Percentiles rank a stretch among this genome's conserved stretches.
phyloP scores from a whole-genome alignment of 2,113 vertebrate species.

The Terrapene triunguis region DNA sequence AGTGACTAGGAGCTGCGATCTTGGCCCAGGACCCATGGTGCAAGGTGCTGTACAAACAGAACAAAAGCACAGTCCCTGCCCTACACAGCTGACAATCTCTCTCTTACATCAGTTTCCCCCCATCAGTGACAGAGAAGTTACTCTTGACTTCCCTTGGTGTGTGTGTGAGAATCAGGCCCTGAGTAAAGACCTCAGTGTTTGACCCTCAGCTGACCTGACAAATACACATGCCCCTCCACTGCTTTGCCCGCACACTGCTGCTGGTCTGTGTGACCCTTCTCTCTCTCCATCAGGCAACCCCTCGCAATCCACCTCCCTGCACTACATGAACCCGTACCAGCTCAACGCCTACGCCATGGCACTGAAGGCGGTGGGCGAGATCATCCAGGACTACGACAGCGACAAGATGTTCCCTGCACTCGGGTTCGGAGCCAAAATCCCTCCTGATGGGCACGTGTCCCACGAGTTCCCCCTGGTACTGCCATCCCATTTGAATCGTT shows the following conservation, averaged over 20 bases:
- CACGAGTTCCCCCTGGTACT: constrained; percentile 94
- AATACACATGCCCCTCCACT: background rate
- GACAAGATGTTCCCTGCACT: constrained; percentile 96
- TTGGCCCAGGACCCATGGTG: background rate
- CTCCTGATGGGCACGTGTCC: constrained; percentile 91
- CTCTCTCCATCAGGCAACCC: constrained; percentile 84
- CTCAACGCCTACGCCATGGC: constrained; percentile 95
- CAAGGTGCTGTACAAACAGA: background rate
- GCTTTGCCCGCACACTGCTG: background rate
- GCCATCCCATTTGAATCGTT: background rate
- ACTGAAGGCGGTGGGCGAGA: constrained; percentile 92
- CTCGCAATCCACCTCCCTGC: constrained; percentile 93
- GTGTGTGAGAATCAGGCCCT: background rate
- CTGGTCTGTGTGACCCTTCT: accelerated
- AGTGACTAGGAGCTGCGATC: background rate
- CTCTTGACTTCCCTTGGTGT: background rate
- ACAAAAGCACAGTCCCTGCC: background rate
- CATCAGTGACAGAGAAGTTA: background rate
- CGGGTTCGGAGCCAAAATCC: constrained; percentile 94
- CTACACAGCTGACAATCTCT: background rate
- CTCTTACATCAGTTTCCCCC: background rate
- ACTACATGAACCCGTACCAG: constrained; percentile 98
- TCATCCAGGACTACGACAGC: constrained; percentile 96
- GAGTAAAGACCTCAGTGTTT: background rate
- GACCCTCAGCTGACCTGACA: background rate